Evolutionary conservation across 2,113 vertebrate genomes (phyloP).

Genomic region (Limnothrissa miodon): DNA sequence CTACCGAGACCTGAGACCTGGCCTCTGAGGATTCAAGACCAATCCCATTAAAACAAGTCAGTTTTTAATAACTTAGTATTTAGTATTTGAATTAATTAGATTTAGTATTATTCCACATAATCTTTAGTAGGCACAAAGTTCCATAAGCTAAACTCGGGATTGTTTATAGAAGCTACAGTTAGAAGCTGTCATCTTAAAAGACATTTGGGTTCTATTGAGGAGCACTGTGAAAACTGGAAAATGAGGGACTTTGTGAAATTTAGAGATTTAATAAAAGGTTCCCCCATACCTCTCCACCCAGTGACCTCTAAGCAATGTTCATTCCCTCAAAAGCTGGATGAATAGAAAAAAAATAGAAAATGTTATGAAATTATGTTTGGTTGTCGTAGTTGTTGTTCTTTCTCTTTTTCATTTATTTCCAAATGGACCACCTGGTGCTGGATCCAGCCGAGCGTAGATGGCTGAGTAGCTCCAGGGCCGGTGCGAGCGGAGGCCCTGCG

Average conservation of each 20-base stretch:
- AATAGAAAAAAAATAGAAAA: not conserved
- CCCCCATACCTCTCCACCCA: not conserved
- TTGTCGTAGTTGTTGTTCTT: not conserved
- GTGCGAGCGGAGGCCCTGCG: not conserved
- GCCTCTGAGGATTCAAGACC: too few relatives aligned
- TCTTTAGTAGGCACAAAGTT: too few relatives aligned
- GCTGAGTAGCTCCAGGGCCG: not conserved
- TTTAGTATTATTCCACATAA: too few relatives aligned
- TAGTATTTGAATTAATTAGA: too few relatives aligned
- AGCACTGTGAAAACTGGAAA: not conserved
- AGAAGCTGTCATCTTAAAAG: too few relatives aligned
- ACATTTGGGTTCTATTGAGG: not conserved
- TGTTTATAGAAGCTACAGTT: too few relatives aligned
- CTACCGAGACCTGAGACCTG: too few relatives aligned
- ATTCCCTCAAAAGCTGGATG: not conserved
- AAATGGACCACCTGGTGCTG: not conserved
- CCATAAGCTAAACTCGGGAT: too few relatives aligned
- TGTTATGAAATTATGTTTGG: constrained; percentile 8
- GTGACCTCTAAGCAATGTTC: not conserved
- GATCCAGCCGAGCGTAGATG: not conserved
- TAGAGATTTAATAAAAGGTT: not conserved
- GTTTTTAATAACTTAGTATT: too few relatives aligned
- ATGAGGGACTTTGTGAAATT: not conserved
- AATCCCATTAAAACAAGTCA: too few relatives aligned
- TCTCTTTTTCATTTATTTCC: not conserved